These are phyloP conservation scores for Cylindroiulus punctatus DNA, from an alignment of 2,888 invertebrate species.

Conservation along the genomic window DNA sequence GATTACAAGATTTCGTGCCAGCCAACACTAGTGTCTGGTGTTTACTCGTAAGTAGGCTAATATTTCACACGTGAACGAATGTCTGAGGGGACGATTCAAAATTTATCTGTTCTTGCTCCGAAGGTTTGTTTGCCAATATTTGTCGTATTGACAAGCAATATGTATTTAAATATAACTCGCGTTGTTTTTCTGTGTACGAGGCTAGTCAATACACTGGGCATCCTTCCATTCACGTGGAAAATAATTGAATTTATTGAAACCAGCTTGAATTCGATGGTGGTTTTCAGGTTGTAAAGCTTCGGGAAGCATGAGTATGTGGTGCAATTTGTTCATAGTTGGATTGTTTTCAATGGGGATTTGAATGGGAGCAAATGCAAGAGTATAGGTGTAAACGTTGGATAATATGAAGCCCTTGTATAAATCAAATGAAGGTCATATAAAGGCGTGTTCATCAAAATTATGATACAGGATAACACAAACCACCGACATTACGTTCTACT, in stretches of 20 bases:
- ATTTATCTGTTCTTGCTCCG: neutral
- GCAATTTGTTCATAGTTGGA: neutral
- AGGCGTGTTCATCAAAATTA: neutral
- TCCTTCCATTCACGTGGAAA: neutral
- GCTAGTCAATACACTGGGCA: neutral
- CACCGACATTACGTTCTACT: neutral
- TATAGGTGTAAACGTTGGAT: neutral
- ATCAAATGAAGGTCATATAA: neutral
- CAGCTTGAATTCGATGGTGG: neutral
- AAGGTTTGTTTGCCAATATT: neutral
- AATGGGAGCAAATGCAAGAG: neutral
- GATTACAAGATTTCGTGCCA: neutral
- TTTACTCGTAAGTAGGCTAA: neutral
- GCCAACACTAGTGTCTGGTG: neutral
- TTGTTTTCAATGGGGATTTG: neutral
- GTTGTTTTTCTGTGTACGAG: neutral
- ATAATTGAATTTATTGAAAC: neutral
- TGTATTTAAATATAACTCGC: neutral
- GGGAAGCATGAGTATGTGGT: neutral
- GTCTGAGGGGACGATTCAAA: neutral
- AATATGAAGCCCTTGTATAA: neutral
- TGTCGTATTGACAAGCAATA: neutral
- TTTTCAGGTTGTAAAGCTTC: neutral
- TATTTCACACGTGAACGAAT: neutral
- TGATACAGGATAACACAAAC: neutral